These are phyloP conservation scores for Colistium nudipinnis DNA, from an alignment of 2,113 vertebrate genomes.

Conservation along the genomic window DNA sequence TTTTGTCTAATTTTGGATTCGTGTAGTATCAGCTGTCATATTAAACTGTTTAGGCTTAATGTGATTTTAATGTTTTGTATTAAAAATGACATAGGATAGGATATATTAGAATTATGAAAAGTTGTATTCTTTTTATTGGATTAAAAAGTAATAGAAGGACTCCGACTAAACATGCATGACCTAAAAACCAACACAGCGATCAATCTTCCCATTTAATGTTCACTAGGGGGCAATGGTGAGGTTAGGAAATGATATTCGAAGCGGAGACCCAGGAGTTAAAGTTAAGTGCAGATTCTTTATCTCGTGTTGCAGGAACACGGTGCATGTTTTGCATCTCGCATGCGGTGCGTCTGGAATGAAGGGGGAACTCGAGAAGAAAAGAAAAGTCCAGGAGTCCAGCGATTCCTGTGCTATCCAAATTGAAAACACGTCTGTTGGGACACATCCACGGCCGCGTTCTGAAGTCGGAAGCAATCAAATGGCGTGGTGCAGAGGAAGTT, in stretches of 20 bases:
- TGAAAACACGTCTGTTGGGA: constrained; percentile 35
- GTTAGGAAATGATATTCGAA: constrained; percentile 19
- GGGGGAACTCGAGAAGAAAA: constrained; percentile 39
- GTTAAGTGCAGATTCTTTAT: constrained; percentile 22
- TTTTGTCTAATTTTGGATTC: constrained; percentile 8
- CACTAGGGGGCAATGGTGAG: constrained; percentile 66
- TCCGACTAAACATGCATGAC: not conserved
- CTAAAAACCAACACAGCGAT: not conserved
- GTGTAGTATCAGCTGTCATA: not conserved
- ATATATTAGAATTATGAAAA: too few species aligned
- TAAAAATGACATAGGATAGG: not conserved
- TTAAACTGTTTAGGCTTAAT: not conserved
- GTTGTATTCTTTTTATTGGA: too few species aligned
- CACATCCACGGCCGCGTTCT: constrained; percentile 42
- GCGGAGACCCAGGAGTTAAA: constrained; percentile 8
- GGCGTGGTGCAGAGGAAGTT: constrained; percentile 64
- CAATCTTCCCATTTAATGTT: not conserved
- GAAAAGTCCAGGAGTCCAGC: constrained; percentile 7
- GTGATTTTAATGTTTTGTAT: too few species aligned
- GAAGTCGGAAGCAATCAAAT: constrained; percentile 44
- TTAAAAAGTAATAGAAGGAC: too few species aligned
- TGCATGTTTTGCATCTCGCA: constrained; percentile 19
- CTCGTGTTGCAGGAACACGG: constrained; percentile 38
- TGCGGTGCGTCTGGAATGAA: constrained; percentile 34
- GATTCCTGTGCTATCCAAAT: constrained; percentile 8